Evolutionary conservation across 2,797 vertebrate genomes (phyloP), one percentile per base, ranked within the genome.

Genomic region (Chaunax sp.): DNA sequence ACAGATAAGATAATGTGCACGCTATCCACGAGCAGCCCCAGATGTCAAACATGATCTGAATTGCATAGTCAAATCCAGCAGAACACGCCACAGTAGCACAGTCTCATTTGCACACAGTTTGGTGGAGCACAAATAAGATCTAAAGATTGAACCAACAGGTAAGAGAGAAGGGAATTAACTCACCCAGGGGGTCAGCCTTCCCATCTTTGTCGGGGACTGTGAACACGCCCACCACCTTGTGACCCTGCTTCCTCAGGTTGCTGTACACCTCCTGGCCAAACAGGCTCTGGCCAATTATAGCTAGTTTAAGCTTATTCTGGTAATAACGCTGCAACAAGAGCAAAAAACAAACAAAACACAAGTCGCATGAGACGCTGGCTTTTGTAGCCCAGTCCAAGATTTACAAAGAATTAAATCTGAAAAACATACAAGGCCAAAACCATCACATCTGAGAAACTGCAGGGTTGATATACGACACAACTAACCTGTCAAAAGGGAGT

Each of bases 181-280:
- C 86, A 99, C 98, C 98, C 60, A 99, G 83, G 1, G 98, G 98
- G 87, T 99, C 98, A 0, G 96, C 95, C 89, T 98, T 98, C 64
- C 98, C 98, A 76, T 98, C 96, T 83, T 95, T 97, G 90, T 99
- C 98, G 18, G 98, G 98, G 51, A 99, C 94, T 0, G 98, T 99
- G 90, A 99, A 99, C 45, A 99, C 98, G 0, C 97, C 98, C 67
- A 99, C 98, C 4, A 99, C 92, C 71, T 92, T 95, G 89, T 99
- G 96, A 1, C 98, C 98, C 63, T 97, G 95, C 88, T 95, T 97
- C 80, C 92, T 93, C 72, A 99, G 94, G 46, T 90, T 95, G 64
- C 84, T 94, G 83, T 99, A 99, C 54, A 99, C 98, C 91, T 99
- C 97, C 92, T 98, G 97, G 46, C 98, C 98, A 64, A 99, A 99